Evolutionary conservation across 2,888 invertebrate genomes (phyloP).

Genomic region (Yponomeuta cagnagella): DNA sequence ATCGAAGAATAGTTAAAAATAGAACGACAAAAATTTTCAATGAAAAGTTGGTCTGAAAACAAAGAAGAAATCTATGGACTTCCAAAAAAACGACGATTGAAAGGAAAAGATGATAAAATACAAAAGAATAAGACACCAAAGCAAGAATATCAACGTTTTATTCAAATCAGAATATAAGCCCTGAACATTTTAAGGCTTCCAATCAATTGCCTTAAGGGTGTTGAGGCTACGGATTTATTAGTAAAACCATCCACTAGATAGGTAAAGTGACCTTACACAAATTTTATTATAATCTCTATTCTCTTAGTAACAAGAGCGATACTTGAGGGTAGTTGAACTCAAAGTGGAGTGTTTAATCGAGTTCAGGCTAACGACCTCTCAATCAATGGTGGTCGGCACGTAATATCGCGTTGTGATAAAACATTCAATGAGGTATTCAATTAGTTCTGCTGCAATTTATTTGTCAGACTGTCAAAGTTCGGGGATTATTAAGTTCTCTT

Average conservation of each 20-base stretch:
- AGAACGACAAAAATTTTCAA: no score
- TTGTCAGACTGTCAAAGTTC: background rate
- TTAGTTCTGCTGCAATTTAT: background rate
- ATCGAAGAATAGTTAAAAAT: no score
- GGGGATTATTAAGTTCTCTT: background rate
- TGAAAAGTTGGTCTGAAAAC: no score
- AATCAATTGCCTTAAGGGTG: slow-evolving; percentile 5
- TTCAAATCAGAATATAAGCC: slow-evolving; percentile 1
- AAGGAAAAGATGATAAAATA: no score
- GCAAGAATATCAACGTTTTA: background rate
- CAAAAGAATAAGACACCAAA: background rate
- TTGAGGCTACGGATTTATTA: background rate
- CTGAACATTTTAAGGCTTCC: slow-evolving; percentile 8
- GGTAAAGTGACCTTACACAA: no score
- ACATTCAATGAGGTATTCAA: background rate
- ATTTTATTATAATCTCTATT: background rate
- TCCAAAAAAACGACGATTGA: no score
- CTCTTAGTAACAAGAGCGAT: background rate
- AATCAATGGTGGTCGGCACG: background rate
- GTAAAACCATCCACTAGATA: background rate
- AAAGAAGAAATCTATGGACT: no score
- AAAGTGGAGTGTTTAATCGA: background rate
- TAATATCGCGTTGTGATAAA: background rate
- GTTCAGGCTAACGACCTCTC: background rate
- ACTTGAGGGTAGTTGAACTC: background rate